Conservation (phyloP, 1,140 invertebrate species). For the Zaprionus ghesquierei region DNA sequence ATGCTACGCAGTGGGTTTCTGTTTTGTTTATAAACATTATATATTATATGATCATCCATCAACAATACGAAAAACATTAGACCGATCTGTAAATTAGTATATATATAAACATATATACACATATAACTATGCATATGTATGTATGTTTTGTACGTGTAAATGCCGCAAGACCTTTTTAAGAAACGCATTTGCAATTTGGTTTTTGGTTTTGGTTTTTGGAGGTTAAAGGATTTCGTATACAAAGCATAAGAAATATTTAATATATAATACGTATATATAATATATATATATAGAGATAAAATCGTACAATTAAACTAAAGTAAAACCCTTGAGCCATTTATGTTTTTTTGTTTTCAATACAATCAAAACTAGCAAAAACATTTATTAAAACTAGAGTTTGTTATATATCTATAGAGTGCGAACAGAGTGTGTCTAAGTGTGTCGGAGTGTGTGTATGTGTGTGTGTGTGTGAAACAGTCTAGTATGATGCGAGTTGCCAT, state of each 20-base stretch:
- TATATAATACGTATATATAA: conserved; percentile 14
- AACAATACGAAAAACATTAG: conserved; percentile 69
- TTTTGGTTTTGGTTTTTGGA: not conserved
- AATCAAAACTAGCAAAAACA: conserved; percentile 67
- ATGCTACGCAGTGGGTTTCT: conserved; percentile 57
- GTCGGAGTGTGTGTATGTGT: no score
- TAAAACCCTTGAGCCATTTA: conserved; percentile 59
- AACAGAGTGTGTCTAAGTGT: not conserved
- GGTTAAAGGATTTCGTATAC: conserved; percentile 40
- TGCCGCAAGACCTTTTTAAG: conserved; percentile 58
- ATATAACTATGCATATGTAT: not conserved
- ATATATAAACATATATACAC: conserved; percentile 40
- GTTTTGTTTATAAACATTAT: conserved; percentile 4
- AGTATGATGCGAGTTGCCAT: not conserved
- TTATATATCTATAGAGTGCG: conserved; percentile 10
- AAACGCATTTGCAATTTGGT: conserved; percentile 58
- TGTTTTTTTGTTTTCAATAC: conserved; percentile 43
- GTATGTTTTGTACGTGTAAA: conserved; percentile 38
- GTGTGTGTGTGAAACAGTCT: no score
- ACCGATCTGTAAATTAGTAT: conserved; percentile 63
- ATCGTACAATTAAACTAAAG: conserved; percentile 15
- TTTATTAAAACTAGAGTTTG: conserved; percentile 42
- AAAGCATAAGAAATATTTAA: conserved; percentile 46
- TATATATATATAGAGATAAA: conserved; percentile 14
- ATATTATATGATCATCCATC: conserved; percentile 29